Base-by-base conservation (phyloP, 2,797 vertebrate species). In the Prunella strophiata region DNA sequence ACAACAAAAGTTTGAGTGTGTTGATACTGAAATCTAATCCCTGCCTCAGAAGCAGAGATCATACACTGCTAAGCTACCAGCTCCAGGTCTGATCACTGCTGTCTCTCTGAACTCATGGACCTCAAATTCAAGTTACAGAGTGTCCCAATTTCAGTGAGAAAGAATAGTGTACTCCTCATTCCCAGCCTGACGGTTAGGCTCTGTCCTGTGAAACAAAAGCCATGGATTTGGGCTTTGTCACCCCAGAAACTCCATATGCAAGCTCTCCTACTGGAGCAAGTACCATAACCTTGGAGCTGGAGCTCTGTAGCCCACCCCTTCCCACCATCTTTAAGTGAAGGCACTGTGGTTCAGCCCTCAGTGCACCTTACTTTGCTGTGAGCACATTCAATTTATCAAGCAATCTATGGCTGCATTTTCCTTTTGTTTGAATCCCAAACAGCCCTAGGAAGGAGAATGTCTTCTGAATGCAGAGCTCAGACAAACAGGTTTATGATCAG, bases 11-110 rank as follows among this genome's bases (percentile, higher is more conserved):
- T 40, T 72, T 57, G 63, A 76, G 17, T 40, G 30, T 85, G 58
- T 92, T 90, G 50, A 66, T 90, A 78, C 42, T 51, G 54, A 84
- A 85, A 92, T 84, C 34, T 48, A 79, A 85, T 59, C 19, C 32
- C 43, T 91, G 43, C 40, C 66, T 94, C n/a, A 51, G 70, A 84
- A 88, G 58, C 54, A 77, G 61, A 91, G 70, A 40, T 85, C 43
- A 38, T 38, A 72, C 29, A 22, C 54, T 72, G 43, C 54, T 57
- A 26, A 81, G 26, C 36, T 81, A 29, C 40, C 27, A 36, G 0
- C 27, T 80, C 73, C 40, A 54, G 42, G 22, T 67, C 26, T 76
- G 36, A 40, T 83, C 7, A 7, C 13, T 58, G 40, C 50, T 58
- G 27, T 66, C 54, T 65, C 17, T 85, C 54, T 78, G 66, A 67